These are phyloP conservation scores for Eristalis arbustorum DNA, from an alignment of 2,888 invertebrate species.

Conservation along the genomic window DNA sequence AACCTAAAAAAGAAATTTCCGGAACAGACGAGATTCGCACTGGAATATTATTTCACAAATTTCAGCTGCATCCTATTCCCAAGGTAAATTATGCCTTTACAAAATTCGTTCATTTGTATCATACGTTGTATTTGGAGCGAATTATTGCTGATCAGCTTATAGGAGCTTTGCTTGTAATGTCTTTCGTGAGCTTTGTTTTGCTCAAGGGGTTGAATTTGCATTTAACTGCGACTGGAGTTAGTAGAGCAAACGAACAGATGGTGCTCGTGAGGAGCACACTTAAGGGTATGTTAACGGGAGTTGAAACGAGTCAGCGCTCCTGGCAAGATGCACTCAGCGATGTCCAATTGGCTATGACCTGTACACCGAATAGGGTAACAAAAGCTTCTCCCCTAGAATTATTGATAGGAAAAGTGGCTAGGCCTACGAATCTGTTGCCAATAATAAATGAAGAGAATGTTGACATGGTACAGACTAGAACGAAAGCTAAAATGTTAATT, in stretches of 20 bases:
- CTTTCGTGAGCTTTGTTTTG: conserved; percentile 43
- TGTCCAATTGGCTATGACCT: conserved; percentile 25
- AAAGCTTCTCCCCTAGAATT: conserved; percentile 35
- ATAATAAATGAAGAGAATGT: conserved; percentile 22
- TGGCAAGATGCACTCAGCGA: conserved; percentile 37
- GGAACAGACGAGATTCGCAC: conserved; percentile 8
- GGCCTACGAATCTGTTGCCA: conserved; percentile 8
- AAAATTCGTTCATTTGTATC: conserved; percentile 34
- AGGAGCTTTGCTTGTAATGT: conserved; percentile 17
- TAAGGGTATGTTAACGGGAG: conserved; percentile 31
- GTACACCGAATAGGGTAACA: conserved; percentile 9
- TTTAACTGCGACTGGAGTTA: conserved; percentile 47
- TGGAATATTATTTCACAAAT: conserved; percentile 15
- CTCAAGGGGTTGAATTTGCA: conserved; percentile 30
- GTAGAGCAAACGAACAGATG: conserved; percentile 43
- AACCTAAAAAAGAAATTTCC: neutral
- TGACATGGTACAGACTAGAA: conserved; percentile 12
- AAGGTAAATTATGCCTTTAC: conserved; percentile 23
- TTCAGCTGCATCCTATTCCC: conserved; percentile 16
- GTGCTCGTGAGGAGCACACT: conserved; percentile 25
- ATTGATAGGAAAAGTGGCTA: conserved; percentile 24
- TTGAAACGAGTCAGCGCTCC: conserved; percentile 35
- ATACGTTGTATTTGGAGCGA: too few species aligned
- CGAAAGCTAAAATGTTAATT: neutral
- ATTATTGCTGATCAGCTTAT: conserved; percentile 43